Conservation (phyloP, 2,797 vertebrate genomes). For the Pipistrellus kuhlii region DNA sequence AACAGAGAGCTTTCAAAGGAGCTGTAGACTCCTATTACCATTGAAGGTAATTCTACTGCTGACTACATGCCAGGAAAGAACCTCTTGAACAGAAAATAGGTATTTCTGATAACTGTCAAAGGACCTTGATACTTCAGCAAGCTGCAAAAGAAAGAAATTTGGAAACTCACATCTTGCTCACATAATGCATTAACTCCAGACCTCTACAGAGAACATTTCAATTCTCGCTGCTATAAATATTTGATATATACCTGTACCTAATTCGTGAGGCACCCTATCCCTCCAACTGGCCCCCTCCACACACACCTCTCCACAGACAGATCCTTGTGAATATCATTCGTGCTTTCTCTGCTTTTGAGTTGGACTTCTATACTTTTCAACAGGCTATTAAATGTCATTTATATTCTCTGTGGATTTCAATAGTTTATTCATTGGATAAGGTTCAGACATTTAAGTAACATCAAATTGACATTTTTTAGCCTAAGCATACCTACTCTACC, state of each 20-base stretch:
- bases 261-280: not conserved
- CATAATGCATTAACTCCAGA: constrained; percentile 11
- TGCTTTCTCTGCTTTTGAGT: constrained; percentile 29
- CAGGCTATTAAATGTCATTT: not conserved
- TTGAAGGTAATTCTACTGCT: not conserved
- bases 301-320: not conserved
- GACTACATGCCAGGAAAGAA: not conserved
- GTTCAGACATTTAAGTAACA: constrained; percentile 36
- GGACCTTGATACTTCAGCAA: not conserved
- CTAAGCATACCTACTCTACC: not conserved
- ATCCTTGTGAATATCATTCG: not conserved
- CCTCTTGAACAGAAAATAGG: not conserved
- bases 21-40: not conserved
- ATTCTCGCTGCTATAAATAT: not conserved
- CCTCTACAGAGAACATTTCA: not conserved
- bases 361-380: not conserved
- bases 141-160: constrained; percentile 31
- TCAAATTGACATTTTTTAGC: constrained; percentile 31
- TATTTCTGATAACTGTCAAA: constrained; percentile 2
- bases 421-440: constrained; percentile 38
- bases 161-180: not conserved
- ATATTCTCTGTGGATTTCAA: not conserved
- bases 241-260: not conserved
- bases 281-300: fast-evolving
- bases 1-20: not conserved